These are phyloP conservation scores for Cochlearius cochlearius DNA, from an alignment of 2,113 vertebrate species.

Conservation along the genomic window DNA sequence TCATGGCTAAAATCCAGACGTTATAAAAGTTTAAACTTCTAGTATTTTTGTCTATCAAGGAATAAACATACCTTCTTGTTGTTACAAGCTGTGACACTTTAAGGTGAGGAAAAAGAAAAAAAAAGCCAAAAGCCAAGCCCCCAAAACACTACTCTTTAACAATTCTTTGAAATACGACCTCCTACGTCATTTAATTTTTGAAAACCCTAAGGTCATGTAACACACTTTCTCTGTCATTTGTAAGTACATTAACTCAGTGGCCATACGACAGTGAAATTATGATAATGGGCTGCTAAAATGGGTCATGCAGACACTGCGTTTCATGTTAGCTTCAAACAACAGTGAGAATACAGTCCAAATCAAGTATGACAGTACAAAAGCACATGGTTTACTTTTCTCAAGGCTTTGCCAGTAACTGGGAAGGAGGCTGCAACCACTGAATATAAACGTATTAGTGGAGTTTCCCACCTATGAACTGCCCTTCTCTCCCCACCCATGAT, in stretches of 20 bases:
- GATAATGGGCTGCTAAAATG: slow-evolving; percentile 89
- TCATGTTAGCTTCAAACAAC: slow-evolving; percentile 82
- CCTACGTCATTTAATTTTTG: slow-evolving; percentile 86
- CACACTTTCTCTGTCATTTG: slow-evolving; percentile 91
- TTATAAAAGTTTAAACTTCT: slow-evolving; percentile 42
- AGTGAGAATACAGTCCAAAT: slow-evolving; percentile 72
- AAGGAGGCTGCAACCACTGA: not conserved
- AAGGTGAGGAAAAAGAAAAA: slow-evolving; percentile 13
- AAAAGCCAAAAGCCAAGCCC: slow-evolving; percentile 26
- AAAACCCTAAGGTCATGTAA: slow-evolving; percentile 89
- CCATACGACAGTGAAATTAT: slow-evolving; percentile 86
- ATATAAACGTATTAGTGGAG: not conserved
- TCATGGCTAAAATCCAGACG: slow-evolving; percentile 46
- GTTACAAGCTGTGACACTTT: slow-evolving; percentile 24
- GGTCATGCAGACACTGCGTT: slow-evolving; percentile 83
- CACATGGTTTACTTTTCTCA: slow-evolving; percentile 58
- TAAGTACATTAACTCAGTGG: slow-evolving; percentile 90
- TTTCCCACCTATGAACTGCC: not conserved
- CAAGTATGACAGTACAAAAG: slow-evolving; percentile 73
- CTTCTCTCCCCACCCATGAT: not conserved
- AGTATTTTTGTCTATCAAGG: slow-evolving; percentile 49
- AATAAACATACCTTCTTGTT: slow-evolving; percentile 61
- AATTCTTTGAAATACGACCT: slow-evolving; percentile 79
- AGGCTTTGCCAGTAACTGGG: slow-evolving; percentile 8
- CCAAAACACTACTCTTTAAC: slow-evolving; percentile 62